Evolutionary conservation across 2,113 vertebrate genomes (phyloP).

Genomic region (Triplophysa tibetana): DNA sequence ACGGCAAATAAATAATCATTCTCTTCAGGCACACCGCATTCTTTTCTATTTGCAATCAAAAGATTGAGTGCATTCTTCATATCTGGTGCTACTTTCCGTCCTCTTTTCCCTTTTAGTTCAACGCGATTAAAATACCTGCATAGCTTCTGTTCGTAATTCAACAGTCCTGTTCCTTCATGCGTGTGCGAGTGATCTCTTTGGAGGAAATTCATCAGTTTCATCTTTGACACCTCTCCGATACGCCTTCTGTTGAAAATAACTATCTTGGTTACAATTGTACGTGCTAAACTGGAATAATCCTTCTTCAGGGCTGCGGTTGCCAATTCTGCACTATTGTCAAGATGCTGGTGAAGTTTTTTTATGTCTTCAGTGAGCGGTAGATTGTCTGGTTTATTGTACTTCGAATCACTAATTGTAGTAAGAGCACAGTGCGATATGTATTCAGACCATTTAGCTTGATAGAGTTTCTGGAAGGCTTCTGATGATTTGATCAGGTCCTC

Average conservation of each 20-base stretch:
- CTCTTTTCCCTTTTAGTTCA: not conserved
- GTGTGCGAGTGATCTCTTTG: not conserved
- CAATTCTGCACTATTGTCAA: not conserved
- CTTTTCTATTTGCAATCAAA: not conserved
- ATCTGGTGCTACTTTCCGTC: not conserved
- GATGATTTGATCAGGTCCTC: not conserved
- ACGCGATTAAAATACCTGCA: not conserved
- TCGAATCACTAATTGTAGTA: not conserved
- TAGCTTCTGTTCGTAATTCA: not conserved
- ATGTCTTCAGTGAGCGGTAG: slow-evolving; percentile 25
- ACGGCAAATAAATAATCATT: not conserved
- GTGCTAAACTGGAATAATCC: not conserved
- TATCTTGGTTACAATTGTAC: not conserved
- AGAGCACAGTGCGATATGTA: slow-evolving; percentile 22
- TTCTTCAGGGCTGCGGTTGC: not conserved
- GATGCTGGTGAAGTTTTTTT: not conserved
- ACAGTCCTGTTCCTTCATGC: not conserved
- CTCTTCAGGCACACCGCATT: not conserved
- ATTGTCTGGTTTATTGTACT: not conserved
- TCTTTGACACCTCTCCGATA: not conserved
- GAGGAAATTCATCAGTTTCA: not conserved
- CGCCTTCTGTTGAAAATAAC: not conserved
- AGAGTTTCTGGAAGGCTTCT: slow-evolving; percentile 13
- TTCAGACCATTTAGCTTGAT: not conserved
- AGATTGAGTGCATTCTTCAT: not conserved